These are phyloP conservation scores for Sipha flava DNA, from an alignment of 1,140 invertebrate genomes.

Conservation along the genomic window DNA sequence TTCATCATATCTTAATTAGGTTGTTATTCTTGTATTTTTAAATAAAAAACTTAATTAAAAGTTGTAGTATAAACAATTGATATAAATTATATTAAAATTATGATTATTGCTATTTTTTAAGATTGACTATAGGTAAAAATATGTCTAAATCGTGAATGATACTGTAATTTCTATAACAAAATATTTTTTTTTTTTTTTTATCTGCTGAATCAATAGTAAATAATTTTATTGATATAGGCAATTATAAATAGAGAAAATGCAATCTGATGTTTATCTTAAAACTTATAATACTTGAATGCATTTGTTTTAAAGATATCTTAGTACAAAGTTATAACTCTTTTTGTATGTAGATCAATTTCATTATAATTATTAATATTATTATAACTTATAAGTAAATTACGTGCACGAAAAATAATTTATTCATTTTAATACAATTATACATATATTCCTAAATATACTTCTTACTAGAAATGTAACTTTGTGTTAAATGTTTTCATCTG, in stretches of 20 bases:
- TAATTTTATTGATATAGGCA: not conserved
- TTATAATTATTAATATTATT: not conserved
- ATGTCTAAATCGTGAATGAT: not conserved
- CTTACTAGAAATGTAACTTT: slow-evolving; percentile 7
- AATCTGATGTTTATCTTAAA: no score
- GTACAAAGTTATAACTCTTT: no score
- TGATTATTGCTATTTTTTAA: not conserved
- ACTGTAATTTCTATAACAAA: not conserved
- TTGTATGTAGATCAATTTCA: not conserved
- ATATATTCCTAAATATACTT: slow-evolving; percentile 5
- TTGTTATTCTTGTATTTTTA: not conserved
- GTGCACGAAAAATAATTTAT: not conserved
- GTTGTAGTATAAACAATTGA: not conserved
- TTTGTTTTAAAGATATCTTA: no score
- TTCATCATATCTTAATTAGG: not conserved
- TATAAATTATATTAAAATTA: not conserved
- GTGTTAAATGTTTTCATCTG: not conserved
- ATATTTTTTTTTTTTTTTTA: not conserved
- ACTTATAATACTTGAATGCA: no score
- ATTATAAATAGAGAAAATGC: not conserved
- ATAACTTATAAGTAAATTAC: not conserved
- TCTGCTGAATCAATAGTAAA: not conserved
- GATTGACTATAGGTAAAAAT: not conserved
- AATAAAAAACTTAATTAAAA: not conserved
- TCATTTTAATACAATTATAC: slow-evolving; percentile 1